Conservation (phyloP, 2,797 vertebrate genomes). For the Dermochelys coriacea region DNA sequence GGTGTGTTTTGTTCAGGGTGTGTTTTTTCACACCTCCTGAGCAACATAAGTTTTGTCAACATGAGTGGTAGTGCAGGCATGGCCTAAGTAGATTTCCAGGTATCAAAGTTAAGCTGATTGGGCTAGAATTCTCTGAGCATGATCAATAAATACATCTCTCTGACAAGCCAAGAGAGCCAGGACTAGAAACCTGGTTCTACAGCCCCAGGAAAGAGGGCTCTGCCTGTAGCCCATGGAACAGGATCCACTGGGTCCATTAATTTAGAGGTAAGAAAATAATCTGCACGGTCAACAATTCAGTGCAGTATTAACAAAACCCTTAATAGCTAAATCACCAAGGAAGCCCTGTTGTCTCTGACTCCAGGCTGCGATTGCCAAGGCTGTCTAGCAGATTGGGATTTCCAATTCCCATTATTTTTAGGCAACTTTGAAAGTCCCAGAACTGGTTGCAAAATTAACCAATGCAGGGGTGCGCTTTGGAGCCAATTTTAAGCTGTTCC, state of each 20-base stretch:
- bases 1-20: not conserved
- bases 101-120: not conserved
- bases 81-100: not conserved
- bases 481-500: not conserved
- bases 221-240: not conserved
- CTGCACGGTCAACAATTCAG: accelerated
- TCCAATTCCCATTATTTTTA: accelerated
- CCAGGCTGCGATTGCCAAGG: not conserved
- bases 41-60: not conserved
- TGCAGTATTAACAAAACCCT: accelerated
- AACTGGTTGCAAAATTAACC: not conserved
- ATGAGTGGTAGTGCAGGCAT: not conserved
- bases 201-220: not conserved
- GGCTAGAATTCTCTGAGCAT: not conserved
- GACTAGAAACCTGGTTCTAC: not conserved
- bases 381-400: accelerated
- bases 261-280: not conserved
- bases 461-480: not conserved
- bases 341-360: not conserved
- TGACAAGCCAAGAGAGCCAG: not conserved
- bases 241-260: not conserved
- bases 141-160: accelerated
- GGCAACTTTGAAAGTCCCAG: not conserved
- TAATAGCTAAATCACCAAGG: not conserved
- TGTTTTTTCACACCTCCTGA: not conserved